Base-by-base conservation (phyloP, 2,797 vertebrate genomes). In the Bothrops alternatus region DNA sequence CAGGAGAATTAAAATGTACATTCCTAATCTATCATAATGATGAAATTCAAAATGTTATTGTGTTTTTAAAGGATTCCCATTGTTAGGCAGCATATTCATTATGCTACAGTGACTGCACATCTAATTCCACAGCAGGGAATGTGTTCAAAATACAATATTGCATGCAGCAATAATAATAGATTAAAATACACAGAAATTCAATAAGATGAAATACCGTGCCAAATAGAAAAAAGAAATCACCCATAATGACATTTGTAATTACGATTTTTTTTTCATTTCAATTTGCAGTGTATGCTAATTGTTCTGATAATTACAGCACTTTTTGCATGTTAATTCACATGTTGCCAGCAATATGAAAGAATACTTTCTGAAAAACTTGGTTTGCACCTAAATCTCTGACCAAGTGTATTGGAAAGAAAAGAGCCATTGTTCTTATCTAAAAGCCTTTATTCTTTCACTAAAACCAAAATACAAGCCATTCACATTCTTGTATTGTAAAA, bases 1-100 rank as follows among this genome's bases (percentile, higher is more conserved):
- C 94, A 93, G 93, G 94, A 95, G 90, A 96, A 96, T 96, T 95
- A 97, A 96, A 96, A 96, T 92, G 87, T 86, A 95, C 82, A 93
- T 90, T 97, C 96, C 91, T 58, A 94, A 95, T 96, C 94, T 96
- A 96, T 97, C 94, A 94, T 95, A 96, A 97, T 95, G 95, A 96
- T 91, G 90, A 95, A 97, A 96, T 94, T 96, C 87, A 95, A 95
- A 95, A 95, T 93, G 56, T 93, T 96, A 95, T 93, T 97, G 73
- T 93, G 92, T 96, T 97, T 97, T 95, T 93, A 92, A 97, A 91
- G 53, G 28, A 94, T 95, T 94, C 86, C 93, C 89, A 96, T 96
- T 96, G 91, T 96, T 95, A 94, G 93, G 94, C 63, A 95, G 93
- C 89, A 93, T 61, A 92, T 96, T 96, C 94, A 96, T 97, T 96